Percentiles rank a stretch among this genome's conserved stretches.
These are phyloP conservation scores for Struthio camelus DNA, from an alignment of 2,113 vertebrate species.

Conservation along the genomic window DNA sequence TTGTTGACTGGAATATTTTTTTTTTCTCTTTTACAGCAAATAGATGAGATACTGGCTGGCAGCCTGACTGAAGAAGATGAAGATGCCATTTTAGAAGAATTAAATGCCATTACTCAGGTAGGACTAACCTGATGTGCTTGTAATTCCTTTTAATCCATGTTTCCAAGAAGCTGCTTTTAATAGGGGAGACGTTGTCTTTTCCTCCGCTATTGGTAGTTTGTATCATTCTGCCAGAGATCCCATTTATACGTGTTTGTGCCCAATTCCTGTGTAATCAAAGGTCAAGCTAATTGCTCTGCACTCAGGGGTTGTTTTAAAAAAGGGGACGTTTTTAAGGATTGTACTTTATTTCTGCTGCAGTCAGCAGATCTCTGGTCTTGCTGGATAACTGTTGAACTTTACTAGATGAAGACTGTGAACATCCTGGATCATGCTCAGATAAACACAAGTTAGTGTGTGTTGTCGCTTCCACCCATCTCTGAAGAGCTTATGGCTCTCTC, in stretches of 20 bases:
- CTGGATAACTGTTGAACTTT: neutral
- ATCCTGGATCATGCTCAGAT: neutral
- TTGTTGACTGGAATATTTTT: neutral
- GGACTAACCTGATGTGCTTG: neutral
- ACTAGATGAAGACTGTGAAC: neutral
- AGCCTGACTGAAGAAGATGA: slow-evolving; percentile 90
- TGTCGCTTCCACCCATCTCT: neutral
- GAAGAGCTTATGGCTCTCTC: neutral
- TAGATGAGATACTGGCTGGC: slow-evolving; percentile 90
- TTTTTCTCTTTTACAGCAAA: slow-evolving; percentile 83
- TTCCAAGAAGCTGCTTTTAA: neutral
- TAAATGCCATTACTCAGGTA: slow-evolving; percentile 92
- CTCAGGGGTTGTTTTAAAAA: accelerated
- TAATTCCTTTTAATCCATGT: accelerated
- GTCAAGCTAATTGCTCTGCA: too few relatives aligned
- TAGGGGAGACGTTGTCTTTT: neutral
- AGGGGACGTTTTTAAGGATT: neutral
- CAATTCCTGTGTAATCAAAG: neutral
- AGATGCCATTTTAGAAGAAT: slow-evolving; percentile 90
- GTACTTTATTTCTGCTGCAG: neutral
- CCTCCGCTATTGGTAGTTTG: accelerated
- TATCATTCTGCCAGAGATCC: neutral
- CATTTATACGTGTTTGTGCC: neutral
- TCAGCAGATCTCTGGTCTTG: neutral
- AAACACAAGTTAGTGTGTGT: accelerated